Evolutionary conservation across 2,113 vertebrate species (phyloP).

Genomic region (Corythornis cristatus): DNA sequence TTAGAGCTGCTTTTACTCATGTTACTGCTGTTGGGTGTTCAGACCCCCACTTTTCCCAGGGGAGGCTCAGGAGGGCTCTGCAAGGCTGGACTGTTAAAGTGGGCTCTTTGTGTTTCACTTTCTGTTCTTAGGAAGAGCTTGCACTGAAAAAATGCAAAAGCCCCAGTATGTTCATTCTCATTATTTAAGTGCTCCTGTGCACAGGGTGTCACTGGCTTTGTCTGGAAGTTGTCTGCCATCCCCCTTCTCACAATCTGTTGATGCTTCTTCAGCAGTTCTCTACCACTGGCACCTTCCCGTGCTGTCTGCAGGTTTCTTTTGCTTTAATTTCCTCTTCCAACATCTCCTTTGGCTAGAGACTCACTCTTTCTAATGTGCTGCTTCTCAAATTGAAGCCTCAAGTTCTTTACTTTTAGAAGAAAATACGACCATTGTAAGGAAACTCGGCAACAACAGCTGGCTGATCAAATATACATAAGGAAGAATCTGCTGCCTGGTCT

Average conservation of each 20-base stretch:
- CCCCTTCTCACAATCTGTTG: background rate
- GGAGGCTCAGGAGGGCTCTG: background rate
- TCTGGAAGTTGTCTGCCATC: background rate
- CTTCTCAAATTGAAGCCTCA: background rate
- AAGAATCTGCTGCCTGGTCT: constrained; percentile 2
- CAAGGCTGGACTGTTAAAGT: background rate
- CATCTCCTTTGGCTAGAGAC: background rate
- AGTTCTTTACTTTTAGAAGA: background rate
- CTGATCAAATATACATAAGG: constrained; percentile 46
- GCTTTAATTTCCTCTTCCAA: background rate
- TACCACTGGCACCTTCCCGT: accelerated
- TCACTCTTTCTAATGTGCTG: background rate
- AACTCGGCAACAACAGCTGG: background rate
- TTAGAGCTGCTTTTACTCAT: background rate
- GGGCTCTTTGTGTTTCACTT: background rate
- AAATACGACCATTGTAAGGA: background rate
- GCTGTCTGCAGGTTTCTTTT: background rate
- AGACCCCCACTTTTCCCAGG: background rate
- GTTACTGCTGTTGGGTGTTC: accelerated
- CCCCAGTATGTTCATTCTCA: no score
- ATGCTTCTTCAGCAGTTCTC: background rate
- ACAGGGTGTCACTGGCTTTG: accelerated
- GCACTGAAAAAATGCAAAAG: background rate
- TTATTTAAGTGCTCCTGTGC: background rate
- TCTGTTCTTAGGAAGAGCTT: background rate